phyloP scores from a whole-genome alignment of 2,888 invertebrate genomes.

The Nephrocerus scutellatus region DNA sequence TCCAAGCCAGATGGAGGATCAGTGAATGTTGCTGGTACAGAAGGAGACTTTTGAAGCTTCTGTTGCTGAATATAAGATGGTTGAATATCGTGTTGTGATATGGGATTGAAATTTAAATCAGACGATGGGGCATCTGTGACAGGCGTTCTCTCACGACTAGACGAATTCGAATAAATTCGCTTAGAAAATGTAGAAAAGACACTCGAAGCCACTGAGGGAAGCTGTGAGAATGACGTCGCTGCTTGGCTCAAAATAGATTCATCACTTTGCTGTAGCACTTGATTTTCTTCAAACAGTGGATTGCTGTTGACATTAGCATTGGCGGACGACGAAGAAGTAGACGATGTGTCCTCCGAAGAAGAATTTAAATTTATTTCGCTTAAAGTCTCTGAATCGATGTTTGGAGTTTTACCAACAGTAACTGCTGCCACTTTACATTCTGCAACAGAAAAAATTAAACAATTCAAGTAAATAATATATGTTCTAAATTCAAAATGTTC shows the following conservation, averaged over 20 bases:
- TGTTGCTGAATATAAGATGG: constrained; percentile 34
- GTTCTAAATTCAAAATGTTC: too few species aligned
- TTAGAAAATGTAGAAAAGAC: constrained; percentile 55
- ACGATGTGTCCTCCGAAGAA: constrained; percentile 29
- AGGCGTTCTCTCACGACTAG: constrained; percentile 27
- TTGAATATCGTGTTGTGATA: constrained; percentile 36
- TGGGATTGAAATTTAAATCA: constrained; percentile 23
- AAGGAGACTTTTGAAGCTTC: constrained; percentile 47
- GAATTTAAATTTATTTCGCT: constrained; percentile 50
- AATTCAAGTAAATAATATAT: too few species aligned
- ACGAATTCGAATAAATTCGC: constrained; percentile 37
- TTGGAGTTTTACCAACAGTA: constrained; percentile 39
- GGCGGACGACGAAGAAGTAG: constrained; percentile 11
- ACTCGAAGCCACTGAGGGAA: constrained; percentile 57
- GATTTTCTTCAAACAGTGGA: constrained; percentile 31
- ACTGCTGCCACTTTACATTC: constrained; percentile 41
- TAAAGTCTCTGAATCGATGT: constrained; percentile 48
- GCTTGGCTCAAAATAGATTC: constrained; percentile 42
- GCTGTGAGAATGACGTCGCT: constrained; percentile 49
- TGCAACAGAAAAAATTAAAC: constrained; percentile 27
- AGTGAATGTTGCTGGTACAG: constrained; percentile 53
- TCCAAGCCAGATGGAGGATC: constrained; percentile 39
- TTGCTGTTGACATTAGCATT: constrained; percentile 34
- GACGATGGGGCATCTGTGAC: constrained; percentile 22
- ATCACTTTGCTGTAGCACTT: constrained; percentile 19